Base-by-base conservation (phyloP, 2,797 vertebrate species). In the Caiman crocodilus region DNA sequence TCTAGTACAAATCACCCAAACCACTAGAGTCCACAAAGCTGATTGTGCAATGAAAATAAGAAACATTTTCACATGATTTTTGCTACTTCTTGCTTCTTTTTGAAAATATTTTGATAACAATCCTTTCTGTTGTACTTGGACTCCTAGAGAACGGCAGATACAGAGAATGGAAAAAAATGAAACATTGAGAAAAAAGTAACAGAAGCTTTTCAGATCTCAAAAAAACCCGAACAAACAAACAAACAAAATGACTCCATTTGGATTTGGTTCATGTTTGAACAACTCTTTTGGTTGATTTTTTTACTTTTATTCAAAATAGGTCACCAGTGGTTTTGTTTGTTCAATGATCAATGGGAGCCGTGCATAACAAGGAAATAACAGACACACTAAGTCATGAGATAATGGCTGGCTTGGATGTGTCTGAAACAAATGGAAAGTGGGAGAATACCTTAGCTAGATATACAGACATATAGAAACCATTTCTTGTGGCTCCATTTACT, bases 1-100 rank as follows among this genome's bases (percentile, higher is more conserved):
- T 90, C 84, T 55, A 93, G 92, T 94, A 12, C 14, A 94, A 96
- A 91, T 6, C 59, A 93, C 42, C 56, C 14, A 76, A 81, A 63
- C 2, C 1, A 21, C 1, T 25, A 42, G 20, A 25, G 89, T 5
- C 3, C n/a, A 23, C 1, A 14, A 17, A 82, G 15, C 1, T 20
- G 14, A 63, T 57, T 83, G 88, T 76, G 5, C 61, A 32, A 92
- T 64, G 1, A 76, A 84, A 77, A 56, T 14, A 1, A 64, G 20
- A 65, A 73, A n/a, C 26, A 1, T 75, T 83, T 2, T 92, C 3
- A 11, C 8, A 2, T 81, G 17, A 60, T 2, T 77, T 77, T 1
- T 60, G 8, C 57, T 59, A 64, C 7, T 64, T 88, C 80, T 85
- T 18, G 21, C 1, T 74, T 84, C n/a, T 89, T 3, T 14, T 23